Base-by-base conservation (phyloP, 1,140 invertebrate species). In the Drosophila guanche region DNA sequence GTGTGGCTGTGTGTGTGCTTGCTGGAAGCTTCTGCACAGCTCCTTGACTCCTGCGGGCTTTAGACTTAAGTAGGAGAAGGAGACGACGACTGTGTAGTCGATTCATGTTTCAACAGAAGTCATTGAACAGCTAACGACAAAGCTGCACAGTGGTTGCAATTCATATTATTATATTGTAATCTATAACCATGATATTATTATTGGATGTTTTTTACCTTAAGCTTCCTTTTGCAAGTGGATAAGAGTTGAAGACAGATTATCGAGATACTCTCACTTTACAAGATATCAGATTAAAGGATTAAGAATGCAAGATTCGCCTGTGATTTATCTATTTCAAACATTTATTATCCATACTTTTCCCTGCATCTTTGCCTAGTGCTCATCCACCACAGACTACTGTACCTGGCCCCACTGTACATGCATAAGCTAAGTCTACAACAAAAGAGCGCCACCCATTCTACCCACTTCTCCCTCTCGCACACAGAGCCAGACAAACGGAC, bases 61-160 rank as follows among this genome's bases (percentile, higher is more conserved):
- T 20, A 25, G 37, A 65, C 54, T 55, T 59, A 72, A 52, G 72
- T 76, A 37, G 10, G 33, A 37, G 33, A 12, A 12, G 33, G 33
- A 37, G 33, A 37, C 33, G 41, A 27, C 33, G 75, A 62, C 79
- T 86, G 69, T 86, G 83, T 88, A 76, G 83, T 78, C 83, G 83
- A 88, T 86, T 86, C 83, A 86, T 88, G 83, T 89, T 80, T 89
- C 66, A 77, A 50, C 58, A 74, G 62, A 90, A 88, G 88, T 88
- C 88, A 81, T 88, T 90, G 79, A 90, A 90, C 88, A 90, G 86
- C 77, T 83, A 68, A 75, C 79, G 61, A 79, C 77, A 73, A 56
- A 73, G 69, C 59, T 7, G 46, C 46, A 73, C 70, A 63, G 43
- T 73, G 70, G 70, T 48, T 29, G 58, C 5, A 45, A 59, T 47